Evolutionary conservation across 2,888 invertebrate genomes (phyloP).

Genomic region (Drosophila paramelanica): DNA sequence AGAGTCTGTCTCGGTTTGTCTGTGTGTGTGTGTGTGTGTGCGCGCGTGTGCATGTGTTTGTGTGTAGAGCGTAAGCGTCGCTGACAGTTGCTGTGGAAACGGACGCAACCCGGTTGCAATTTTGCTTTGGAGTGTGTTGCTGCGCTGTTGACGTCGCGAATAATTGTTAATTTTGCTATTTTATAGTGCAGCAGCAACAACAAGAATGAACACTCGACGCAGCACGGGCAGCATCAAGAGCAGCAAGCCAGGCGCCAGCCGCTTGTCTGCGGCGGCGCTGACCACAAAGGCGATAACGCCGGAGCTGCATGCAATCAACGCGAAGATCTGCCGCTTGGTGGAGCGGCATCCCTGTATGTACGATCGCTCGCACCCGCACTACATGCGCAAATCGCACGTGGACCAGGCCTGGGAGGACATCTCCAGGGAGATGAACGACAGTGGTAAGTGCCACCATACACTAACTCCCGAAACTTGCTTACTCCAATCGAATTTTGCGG

Average conservation of each 20-base stretch:
- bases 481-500: conserved; percentile 5
- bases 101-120: conserved; percentile 42
- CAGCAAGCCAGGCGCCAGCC: conserved; percentile 18
- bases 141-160: conserved; percentile 51
- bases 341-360: conserved; percentile 81
- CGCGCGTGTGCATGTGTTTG: not conserved
- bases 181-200: conserved; percentile 14
- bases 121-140: conserved; percentile 36
- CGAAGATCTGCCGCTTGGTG: conserved; percentile 81
- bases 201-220: conserved; percentile 53
- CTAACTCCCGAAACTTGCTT: too few relatives aligned
- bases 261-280: conserved; percentile 30
- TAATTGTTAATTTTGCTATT: conserved; percentile 29
- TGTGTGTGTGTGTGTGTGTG: conserved; percentile 3
- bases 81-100: conserved; percentile 53
- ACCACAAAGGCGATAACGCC: conserved; percentile 66
- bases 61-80: conserved; percentile 35
- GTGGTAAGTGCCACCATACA: conserved; percentile 66
- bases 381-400: conserved; percentile 78
- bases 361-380: conserved; percentile 79
- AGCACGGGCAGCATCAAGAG: conserved; percentile 46
- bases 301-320: conserved; percentile 77
- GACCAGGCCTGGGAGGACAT: conserved; percentile 81
- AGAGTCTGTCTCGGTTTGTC: not conserved
- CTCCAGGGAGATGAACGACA: conserved; percentile 78